A percentile compares a stretch with the other conserved stretches of the same genome.
These are phyloP conservation scores for Aspidoscelis tigris DNA, from an alignment of 2,113 vertebrate species.

Conservation along the genomic window DNA sequence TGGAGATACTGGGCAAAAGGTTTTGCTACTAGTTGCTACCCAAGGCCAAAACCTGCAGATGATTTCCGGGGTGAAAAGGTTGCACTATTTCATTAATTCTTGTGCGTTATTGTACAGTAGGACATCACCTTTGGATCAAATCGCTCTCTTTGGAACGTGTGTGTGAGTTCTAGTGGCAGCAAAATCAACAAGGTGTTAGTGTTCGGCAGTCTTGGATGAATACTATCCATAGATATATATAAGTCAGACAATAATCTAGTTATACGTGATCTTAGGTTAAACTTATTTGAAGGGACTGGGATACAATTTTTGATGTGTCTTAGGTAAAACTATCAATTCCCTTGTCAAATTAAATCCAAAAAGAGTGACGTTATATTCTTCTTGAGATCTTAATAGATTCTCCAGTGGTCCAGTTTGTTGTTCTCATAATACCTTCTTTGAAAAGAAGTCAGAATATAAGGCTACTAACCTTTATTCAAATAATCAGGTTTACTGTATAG, in stretches of 20 bases:
- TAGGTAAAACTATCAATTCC: background rate
- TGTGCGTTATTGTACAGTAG: no score
- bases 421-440: slow-evolving; percentile 2
- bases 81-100: background rate
- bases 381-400: background rate
- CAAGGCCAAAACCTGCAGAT: background rate
- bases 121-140: background rate
- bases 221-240: background rate
- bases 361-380: background rate
- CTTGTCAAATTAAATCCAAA: background rate
- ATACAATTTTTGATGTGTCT: background rate
- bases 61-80: background rate
- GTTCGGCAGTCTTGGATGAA: background rate
- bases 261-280: background rate
- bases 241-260: background rate
- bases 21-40: background rate
- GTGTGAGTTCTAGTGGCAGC: background rate
- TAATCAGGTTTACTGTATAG: slow-evolving; percentile 53
- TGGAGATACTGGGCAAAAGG: background rate
- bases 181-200: background rate
- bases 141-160: background rate
- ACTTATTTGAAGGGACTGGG: background rate
- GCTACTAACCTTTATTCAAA: slow-evolving; percentile 32
- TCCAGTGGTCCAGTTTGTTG: background rate
- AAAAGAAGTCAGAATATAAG: background rate